A percentile compares a stretch with the other conserved stretches of the same genome.
Conservation (phyloP, 2,888 invertebrate genomes). For the Crepidodera aurea region DNA sequence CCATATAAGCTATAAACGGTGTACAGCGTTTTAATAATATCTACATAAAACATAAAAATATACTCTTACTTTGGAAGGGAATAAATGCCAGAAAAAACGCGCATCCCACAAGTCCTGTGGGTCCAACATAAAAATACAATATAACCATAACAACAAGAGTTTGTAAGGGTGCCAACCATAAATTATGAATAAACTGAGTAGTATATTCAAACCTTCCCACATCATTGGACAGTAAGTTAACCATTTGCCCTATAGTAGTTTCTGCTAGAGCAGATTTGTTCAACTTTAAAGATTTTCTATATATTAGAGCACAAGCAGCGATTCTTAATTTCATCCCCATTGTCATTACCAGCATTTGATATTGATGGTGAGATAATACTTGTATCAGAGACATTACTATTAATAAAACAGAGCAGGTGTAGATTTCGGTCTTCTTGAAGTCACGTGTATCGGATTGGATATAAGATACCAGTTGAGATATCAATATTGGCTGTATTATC, state of each 20-base stretch:
- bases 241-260: constrained; percentile 49
- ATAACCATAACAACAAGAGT: constrained; percentile 66
- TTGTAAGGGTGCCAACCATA: constrained; percentile 77
- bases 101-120: constrained; percentile 58
- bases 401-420: constrained; percentile 77
- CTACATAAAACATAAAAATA: too few relatives aligned
- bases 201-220: constrained; percentile 85
- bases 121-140: constrained; percentile 60
- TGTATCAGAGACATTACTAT: constrained; percentile 55
- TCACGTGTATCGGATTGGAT: constrained; percentile 64
- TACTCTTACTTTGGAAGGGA: constrained; percentile 56
- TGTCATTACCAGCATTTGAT: constrained; percentile 83
- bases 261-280: constrained; percentile 38
- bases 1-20: constrained; percentile 52
- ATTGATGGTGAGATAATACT: constrained; percentile 75
- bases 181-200: constrained; percentile 78
- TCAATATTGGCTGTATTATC: constrained; percentile 46
- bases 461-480: constrained; percentile 66
- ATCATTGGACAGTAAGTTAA: constrained; percentile 49
- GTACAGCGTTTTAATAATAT: too few relatives aligned
- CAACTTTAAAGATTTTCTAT: constrained; percentile 62
- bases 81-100: constrained; percentile 55
- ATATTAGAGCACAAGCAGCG: constrained; percentile 83
- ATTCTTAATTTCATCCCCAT: constrained; percentile 86
- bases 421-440: too few relatives aligned